Percentiles rank a stretch among this genome's conserved stretches.
phyloP scores from a whole-genome alignment of 2,888 invertebrate genomes.

The Acleris literana region DNA sequence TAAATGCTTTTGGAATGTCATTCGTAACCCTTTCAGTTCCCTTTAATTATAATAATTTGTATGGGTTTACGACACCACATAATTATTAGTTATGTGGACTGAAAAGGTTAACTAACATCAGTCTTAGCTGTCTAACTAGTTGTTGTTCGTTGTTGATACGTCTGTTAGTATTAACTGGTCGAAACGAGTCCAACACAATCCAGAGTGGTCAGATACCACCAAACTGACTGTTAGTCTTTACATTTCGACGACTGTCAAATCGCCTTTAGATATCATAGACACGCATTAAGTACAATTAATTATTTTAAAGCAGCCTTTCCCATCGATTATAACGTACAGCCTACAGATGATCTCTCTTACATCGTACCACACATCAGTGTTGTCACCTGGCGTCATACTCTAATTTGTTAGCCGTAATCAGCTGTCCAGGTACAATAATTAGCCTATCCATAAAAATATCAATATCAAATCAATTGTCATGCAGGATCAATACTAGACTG shows the following conservation, averaged over 20 bases:
- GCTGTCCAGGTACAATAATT: neutral
- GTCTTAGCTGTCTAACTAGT: slow-evolving; percentile 29
- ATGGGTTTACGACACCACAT: no score
- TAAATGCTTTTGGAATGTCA: slow-evolving; percentile 41
- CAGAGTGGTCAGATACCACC: no score
- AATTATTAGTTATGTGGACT: no score
- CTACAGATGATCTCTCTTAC: no score
- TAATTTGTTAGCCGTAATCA: neutral
- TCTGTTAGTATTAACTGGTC: neutral
- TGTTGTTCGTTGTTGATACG: slow-evolving; percentile 2
- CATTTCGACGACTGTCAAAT: no score
- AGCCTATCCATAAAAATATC: slow-evolving; percentile 15
- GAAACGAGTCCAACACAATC: neutral
- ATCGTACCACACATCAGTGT: neutral
- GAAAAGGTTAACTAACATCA: slow-evolving; percentile 34
- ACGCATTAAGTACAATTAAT: no score
- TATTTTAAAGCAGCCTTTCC: no score
- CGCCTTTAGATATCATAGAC: no score
- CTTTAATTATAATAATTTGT: no score
- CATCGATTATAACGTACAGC: no score
- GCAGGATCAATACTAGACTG: slow-evolving; percentile 3
- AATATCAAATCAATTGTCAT: slow-evolving; percentile 37
- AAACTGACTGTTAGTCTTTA: no score
- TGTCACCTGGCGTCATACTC: neutral
- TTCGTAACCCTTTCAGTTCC: neutral